Evolutionary conservation across 1,140 invertebrate species (phyloP).

Genomic region (Hydropsyche tenuis): DNA sequence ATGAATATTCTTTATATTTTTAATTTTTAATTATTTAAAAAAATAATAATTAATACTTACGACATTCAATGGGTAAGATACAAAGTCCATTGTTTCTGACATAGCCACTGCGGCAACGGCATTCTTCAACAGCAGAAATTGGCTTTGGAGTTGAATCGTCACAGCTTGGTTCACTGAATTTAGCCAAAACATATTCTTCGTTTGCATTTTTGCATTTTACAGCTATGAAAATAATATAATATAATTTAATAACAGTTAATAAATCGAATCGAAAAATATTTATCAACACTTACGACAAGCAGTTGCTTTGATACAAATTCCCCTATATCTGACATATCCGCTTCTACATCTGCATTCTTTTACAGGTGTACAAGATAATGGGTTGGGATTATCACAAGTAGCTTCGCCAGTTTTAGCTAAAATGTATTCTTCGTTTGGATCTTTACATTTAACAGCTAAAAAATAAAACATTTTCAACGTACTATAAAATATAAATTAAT

Average conservation of each 20-base stretch:
- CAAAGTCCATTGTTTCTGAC: constrained; percentile 14
- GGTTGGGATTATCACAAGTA: constrained; percentile 14
- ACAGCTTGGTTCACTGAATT: constrained; percentile 29
- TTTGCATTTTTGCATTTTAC: constrained; percentile 16
- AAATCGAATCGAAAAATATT: too few relatives aligned
- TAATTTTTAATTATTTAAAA: background rate
- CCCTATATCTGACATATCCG: constrained; percentile 5
- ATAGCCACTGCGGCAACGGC: constrained; percentile 23
- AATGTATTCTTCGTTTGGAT: constrained; percentile 28
- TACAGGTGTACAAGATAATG: background rate
- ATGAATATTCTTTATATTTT: background rate
- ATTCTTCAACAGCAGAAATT: constrained; percentile 18
- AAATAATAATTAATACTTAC: constrained; percentile 22
- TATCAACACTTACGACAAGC: constrained; percentile 9
- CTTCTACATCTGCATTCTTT: constrained; percentile 13
- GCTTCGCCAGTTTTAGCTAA: background rate
- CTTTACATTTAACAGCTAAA: background rate
- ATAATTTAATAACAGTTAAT: background rate
- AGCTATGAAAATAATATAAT: background rate
- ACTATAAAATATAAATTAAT: background rate
- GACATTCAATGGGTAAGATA: constrained; percentile 10
- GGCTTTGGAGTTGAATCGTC: constrained; percentile 15
- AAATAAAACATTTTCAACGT: constrained; percentile 2
- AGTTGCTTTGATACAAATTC: background rate
- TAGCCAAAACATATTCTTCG: constrained; percentile 20